Percentiles rank a stretch among this genome's conserved stretches.
Conservation (phyloP, 2,888 invertebrate genomes). For the Athalia rosae region DNA sequence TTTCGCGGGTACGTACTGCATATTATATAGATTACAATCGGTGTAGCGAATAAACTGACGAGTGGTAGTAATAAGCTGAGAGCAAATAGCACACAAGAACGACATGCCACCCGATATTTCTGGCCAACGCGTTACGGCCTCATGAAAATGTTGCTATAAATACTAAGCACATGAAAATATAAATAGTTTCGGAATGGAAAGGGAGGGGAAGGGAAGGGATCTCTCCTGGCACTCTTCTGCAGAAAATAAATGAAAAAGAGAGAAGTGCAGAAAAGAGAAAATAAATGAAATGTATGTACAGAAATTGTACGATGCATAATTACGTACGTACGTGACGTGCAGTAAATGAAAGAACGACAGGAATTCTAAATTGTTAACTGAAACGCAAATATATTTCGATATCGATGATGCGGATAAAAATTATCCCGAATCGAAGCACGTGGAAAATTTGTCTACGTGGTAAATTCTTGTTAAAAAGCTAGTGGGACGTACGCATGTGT, state of each 20-base stretch:
- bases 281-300: no score
- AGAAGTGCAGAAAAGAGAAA: no score
- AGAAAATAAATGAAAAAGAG: no score
- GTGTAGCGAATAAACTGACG: no score
- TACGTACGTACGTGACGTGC: not conserved
- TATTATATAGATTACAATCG: not conserved
- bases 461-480: no score
- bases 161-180: conserved; percentile 1
- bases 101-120: conserved; percentile 29
- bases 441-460: no score
- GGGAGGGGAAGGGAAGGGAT: no score
- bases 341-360: not conserved
- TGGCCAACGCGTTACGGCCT: conserved; percentile 35
- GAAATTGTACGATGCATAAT: not conserved
- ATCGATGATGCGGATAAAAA: no score
- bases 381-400: not conserved
- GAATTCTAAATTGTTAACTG: not conserved
- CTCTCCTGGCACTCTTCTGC: no score
- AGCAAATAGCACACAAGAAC: conserved; percentile 26
- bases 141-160: conserved; percentile 30
- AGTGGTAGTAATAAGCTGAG: not conserved
- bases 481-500: no score
- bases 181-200: not conserved
- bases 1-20: not conserved
- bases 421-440: no score